Evolutionary conservation across 2,113 vertebrate genomes (phyloP).

Genomic region (Trichechus manatus): DNA sequence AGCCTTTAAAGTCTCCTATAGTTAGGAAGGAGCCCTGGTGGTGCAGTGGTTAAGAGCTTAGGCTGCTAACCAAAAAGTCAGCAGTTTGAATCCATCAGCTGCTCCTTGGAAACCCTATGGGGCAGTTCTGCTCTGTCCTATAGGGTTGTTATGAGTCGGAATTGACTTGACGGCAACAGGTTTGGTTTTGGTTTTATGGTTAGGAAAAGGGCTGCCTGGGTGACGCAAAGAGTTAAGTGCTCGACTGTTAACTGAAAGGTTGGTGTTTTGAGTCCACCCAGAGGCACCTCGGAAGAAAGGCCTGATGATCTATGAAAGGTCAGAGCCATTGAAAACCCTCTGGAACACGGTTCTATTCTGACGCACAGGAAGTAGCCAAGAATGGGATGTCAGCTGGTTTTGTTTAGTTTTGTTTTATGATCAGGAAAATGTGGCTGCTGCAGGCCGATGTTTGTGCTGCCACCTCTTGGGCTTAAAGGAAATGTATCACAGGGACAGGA

Average conservation of each 20-base stretch:
- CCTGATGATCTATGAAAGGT: not conserved
- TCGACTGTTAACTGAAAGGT: not conserved
- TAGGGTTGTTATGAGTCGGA: too few relatives aligned
- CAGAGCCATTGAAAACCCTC: not conserved
- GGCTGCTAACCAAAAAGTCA: too few relatives aligned
- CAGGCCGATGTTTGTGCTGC: constrained; percentile 80
- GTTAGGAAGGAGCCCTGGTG: not conserved
- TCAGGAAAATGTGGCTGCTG: constrained; percentile 9
- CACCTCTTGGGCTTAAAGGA: constrained; percentile 81
- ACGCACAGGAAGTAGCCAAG: not conserved
- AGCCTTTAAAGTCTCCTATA: not conserved
- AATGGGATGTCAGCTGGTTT: not conserved
- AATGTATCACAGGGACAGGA: not conserved
- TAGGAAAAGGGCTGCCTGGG: too few relatives aligned
- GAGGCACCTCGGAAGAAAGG: not conserved
- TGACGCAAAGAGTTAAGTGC: too few relatives aligned
- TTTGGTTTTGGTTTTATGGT: too few relatives aligned
- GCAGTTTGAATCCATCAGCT: too few relatives aligned
- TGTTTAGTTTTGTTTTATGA: not conserved
- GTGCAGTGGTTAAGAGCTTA: too few relatives aligned
- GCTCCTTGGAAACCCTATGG: too few relatives aligned
- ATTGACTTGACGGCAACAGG: too few relatives aligned
- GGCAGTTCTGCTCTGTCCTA: too few relatives aligned
- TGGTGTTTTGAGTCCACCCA: not conserved
- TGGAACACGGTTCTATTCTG: not conserved